Percentiles rank a stretch among this genome's conserved stretches.
phyloP scores from a whole-genome alignment of 2,888 invertebrate species.

The Acronicta aceris region DNA sequence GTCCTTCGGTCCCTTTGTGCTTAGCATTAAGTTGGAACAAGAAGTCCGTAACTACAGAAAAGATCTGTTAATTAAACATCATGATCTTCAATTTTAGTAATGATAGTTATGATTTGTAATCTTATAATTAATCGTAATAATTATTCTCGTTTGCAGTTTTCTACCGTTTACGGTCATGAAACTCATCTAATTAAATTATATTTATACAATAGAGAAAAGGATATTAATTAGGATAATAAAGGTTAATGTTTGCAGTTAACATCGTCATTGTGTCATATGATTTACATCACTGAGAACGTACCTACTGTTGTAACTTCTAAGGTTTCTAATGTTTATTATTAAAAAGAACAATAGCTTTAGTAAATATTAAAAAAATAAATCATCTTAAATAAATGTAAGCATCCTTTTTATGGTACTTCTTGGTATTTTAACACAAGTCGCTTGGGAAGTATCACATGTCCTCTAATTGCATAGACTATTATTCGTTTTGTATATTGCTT shows the following conservation, averaged over 20 bases:
- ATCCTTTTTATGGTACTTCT: constrained; percentile 8
- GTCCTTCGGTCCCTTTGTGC: constrained; percentile 13
- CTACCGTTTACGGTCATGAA: no score
- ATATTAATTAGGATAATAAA: neutral
- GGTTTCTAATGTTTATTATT: neutral
- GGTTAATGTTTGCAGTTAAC: constrained; percentile 3
- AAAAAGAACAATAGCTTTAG: constrained; percentile 32
- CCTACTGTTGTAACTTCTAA: neutral
- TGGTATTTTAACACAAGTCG: constrained; percentile 15
- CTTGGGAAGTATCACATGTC: constrained; percentile 31
- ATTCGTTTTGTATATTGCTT: neutral
- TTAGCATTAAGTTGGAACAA: neutral
- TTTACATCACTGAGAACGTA: neutral
- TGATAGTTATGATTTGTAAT: neutral
- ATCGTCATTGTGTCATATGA: neutral
- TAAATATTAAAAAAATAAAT: constrained; percentile 32
- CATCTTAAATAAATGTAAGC: constrained; percentile 4
- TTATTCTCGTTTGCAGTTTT: no score
- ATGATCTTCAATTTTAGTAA: constrained; percentile 17
- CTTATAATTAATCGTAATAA: no score
- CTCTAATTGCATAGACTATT: neutral
- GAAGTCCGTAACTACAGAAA: neutral
- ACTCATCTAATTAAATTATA: no score
- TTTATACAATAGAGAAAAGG: neutral
- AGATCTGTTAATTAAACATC: constrained; percentile 26